phyloP scores from a whole-genome alignment of 1,140 invertebrate genomes.

The Hesperophylax magnus region DNA sequence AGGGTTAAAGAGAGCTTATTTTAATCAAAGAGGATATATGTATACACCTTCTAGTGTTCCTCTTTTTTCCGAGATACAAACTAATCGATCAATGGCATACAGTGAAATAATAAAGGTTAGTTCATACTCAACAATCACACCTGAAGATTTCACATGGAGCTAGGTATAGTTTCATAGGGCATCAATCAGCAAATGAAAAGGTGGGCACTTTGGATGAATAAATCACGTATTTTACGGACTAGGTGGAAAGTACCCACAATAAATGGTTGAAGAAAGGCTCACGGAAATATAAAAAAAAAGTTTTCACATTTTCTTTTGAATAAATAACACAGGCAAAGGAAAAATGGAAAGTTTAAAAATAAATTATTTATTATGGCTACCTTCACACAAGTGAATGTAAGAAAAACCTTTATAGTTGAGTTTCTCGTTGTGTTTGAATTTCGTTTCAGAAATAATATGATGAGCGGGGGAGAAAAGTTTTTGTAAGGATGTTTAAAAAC shows the following conservation, averaged over 20 bases:
- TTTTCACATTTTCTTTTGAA: conserved; percentile 12
- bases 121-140: too few relatives aligned
- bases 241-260: background rate
- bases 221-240: background rate
- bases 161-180: too few relatives aligned
- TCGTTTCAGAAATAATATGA: background rate
- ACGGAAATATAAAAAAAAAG: conserved; percentile 2
- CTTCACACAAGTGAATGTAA: background rate
- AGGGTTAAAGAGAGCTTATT: too few relatives aligned
- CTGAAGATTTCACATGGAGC: too few relatives aligned
- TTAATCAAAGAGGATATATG: too few relatives aligned
- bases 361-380: conserved; percentile 8
- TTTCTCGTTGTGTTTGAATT: conserved; percentile 1
- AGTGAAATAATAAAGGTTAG: too few relatives aligned
- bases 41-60: too few relatives aligned
- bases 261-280: background rate
- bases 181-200: conserved; percentile 1
- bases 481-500: background rate
- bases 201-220: background rate
- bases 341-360: conserved; percentile 22
- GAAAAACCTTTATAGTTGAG: conserved; percentile 4
- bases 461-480: background rate
- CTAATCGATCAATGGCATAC: too few relatives aligned
- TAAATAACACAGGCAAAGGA: conserved; percentile 6
- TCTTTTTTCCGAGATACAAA: too few relatives aligned